Percentiles rank a stretch among this genome's conserved stretches.
These are phyloP conservation scores for Iselma pallidipennis DNA, from an alignment of 2,888 invertebrate genomes.

Conservation along the genomic window DNA sequence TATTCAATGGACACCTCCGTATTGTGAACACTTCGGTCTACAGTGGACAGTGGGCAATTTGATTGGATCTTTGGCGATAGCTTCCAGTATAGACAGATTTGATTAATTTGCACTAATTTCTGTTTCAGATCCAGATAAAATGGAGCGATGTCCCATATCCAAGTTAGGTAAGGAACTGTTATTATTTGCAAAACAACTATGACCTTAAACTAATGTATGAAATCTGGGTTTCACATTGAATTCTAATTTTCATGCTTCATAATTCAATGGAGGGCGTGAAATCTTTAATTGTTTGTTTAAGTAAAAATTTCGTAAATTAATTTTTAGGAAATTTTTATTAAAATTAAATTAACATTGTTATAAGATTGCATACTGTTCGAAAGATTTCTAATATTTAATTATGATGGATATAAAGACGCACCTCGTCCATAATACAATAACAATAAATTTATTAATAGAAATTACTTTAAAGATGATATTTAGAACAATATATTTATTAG, in stretches of 20 bases:
- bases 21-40: no score
- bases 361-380: no score
- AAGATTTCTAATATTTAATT: no score
- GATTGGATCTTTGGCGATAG: no score
- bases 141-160: conserved; percentile 45
- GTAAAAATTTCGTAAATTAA: background rate
- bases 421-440: background rate
- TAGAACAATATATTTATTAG: background rate
- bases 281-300: background rate
- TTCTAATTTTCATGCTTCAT: background rate
- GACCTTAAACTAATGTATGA: background rate
- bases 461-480: background rate
- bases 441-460: background rate
- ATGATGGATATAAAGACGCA: background rate
- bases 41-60: no score
- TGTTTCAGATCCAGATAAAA: conserved; percentile 35
- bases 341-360: no score
- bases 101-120: conserved; percentile 16
- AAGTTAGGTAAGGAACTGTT: conserved; percentile 42
- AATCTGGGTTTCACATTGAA: background rate
- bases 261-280: background rate
- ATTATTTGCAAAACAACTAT: background rate
- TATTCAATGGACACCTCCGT: no score
- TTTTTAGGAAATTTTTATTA: no score
- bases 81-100: no score